Evolutionary conservation across 2,113 vertebrate genomes (phyloP), one percentile per base, ranked within the genome.

Genomic region (Aegypius monachus): DNA sequence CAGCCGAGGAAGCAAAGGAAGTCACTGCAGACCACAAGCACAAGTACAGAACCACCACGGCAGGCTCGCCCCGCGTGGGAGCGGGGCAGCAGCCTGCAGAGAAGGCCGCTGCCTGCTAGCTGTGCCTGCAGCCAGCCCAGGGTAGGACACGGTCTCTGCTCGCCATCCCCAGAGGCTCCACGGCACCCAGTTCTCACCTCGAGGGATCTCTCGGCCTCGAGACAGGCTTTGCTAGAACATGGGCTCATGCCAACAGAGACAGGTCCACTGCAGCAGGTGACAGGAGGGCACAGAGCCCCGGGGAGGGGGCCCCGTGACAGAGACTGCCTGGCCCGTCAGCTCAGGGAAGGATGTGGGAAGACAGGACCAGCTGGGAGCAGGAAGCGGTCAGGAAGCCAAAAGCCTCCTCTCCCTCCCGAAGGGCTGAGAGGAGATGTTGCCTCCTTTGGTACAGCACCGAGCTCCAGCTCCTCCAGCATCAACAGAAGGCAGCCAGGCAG

Each of bases 171-270:
- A 1, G 11, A 9, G 36, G 40, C n/a, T 68, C 42, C 1, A 6
- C 32, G 4, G 16, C 53, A 7, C 5, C 38, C 78, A 31, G 38
- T 6, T 27, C 68, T 36, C 43, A 27, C n/a, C 43, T 32, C 2
- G 0, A 47, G 56, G 47, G 63, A 27, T 26, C 22, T 16, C 81
- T 15, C 17, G 4, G 59, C 71, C 40, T 29, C 3, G 2, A 26
- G 45, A 29, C 0, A 1, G 2, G 42, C 42, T 63, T 14, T 19
- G 50, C 38, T 23, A 2, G 11, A 40, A 10, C 12, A 1, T 0
- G 7, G 43, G 81, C 34, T 71, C 50, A 17, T 0, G 1, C 36
- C 84, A n/a, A 9, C 20, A 13, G 34, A 11, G 42, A 23, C 21
- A 16, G 66, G 13, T n/a, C n/a, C 3, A 40, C 10, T 0, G 13